phyloP scores from a whole-genome alignment of 2,113 vertebrate genomes.

The Psilopogon haemacephalus region DNA sequence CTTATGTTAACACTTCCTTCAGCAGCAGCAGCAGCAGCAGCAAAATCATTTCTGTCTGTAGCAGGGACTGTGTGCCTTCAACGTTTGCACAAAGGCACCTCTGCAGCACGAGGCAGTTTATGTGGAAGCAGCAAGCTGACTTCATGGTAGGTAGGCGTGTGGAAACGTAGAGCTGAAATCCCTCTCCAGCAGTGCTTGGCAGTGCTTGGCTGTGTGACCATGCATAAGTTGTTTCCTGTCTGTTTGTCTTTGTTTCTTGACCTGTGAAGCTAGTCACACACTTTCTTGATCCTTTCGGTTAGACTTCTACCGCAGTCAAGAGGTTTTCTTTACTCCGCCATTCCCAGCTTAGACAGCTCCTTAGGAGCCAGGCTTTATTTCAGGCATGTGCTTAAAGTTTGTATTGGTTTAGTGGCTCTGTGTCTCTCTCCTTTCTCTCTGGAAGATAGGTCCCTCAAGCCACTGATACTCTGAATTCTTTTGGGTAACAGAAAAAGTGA shows the following conservation, averaged over 20 bases:
- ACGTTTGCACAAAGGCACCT: constrained; percentile 3
- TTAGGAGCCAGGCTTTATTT: background rate
- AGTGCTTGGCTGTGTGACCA: background rate
- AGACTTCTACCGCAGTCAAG: background rate
- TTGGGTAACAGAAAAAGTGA: background rate
- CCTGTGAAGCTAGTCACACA: background rate
- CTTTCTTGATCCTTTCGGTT: background rate
- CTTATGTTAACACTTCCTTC: constrained; percentile 6
- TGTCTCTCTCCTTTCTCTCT: background rate
- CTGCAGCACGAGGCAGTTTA: background rate
- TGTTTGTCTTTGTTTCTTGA: background rate
- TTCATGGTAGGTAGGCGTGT: background rate
- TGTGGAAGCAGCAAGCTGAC: background rate
- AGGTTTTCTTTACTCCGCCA: background rate
- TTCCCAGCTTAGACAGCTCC: background rate
- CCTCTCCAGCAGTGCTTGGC: rapidly evolving
- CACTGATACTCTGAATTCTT: background rate
- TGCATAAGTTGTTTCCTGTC: background rate
- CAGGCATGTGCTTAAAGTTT: background rate
- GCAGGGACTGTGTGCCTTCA: constrained; percentile 2
- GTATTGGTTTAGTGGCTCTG: background rate
- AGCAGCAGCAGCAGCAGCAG: background rate
- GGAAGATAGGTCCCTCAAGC: background rate
- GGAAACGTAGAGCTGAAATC: background rate
- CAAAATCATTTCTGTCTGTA: background rate